Evolutionary conservation across 2,797 vertebrate species (phyloP).

Genomic region (Nasua narica): DNA sequence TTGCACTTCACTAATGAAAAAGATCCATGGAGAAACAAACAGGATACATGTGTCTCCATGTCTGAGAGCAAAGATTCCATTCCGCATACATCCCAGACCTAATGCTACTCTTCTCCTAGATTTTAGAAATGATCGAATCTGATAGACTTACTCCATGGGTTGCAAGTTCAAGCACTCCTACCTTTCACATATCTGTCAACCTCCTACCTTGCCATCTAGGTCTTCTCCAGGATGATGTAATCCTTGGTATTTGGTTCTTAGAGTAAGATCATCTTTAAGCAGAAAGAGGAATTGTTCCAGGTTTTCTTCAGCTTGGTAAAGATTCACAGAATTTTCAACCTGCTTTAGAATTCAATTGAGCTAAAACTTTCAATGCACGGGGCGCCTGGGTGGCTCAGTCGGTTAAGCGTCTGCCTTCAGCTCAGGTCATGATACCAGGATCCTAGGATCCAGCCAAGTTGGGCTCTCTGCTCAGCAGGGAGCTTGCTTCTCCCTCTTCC

Average conservation of each 20-base stretch:
- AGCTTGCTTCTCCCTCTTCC: neutral
- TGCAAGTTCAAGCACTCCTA: neutral
- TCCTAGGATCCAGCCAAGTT: neutral
- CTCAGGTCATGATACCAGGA: neutral
- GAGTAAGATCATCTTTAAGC: neutral
- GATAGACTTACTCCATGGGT: neutral
- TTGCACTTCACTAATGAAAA: neutral
- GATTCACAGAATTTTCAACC: neutral
- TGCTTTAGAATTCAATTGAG: slow-evolving; percentile 28
- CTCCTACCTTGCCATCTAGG: neutral
- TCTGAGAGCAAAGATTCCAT: neutral
- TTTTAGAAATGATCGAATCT: neutral
- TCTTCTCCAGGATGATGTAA: neutral
- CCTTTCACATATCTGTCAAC: neutral
- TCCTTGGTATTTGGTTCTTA: neutral
- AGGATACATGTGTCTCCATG: neutral
- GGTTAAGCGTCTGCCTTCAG: neutral
- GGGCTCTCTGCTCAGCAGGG: too few species aligned
- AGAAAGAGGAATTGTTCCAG: neutral
- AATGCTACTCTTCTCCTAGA: neutral
- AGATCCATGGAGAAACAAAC: neutral
- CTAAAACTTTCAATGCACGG: neutral
- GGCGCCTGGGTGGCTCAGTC: neutral
- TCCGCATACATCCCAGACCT: neutral
- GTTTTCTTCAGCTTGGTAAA: slow-evolving; percentile 7